These are phyloP conservation scores for Corythoichthys haematopterus DNA, from an alignment of 2,113 vertebrate species.

Conservation along the genomic window DNA sequence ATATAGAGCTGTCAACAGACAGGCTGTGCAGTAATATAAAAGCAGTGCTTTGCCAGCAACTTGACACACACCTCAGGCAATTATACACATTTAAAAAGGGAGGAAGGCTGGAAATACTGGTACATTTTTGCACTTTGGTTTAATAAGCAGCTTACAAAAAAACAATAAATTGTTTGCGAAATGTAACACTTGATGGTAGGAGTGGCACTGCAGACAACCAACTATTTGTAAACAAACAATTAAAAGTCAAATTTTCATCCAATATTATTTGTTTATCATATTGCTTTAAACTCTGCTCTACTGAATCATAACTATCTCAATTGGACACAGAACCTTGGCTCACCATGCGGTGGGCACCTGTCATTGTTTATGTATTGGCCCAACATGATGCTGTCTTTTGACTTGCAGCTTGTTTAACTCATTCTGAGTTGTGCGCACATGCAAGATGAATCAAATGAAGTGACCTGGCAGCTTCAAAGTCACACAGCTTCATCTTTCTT, in stretches of 20 bases:
- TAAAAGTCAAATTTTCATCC: neutral
- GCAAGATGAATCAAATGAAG: constrained; percentile 5
- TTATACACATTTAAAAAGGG: no score
- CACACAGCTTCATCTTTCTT: constrained; percentile 14
- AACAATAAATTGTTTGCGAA: no score
- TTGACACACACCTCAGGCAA: no score
- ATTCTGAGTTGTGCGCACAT: neutral
- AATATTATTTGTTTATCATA: neutral
- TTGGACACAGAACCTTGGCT: neutral
- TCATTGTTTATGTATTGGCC: neutral
- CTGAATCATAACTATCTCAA: neutral
- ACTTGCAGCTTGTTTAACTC: neutral
- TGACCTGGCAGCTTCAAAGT: constrained; percentile 18
- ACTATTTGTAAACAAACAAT: no score
- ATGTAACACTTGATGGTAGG: no score
- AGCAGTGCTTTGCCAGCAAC: no score
- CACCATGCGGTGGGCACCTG: neutral
- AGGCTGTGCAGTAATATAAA: no score
- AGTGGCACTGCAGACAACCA: no score
- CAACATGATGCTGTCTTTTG: neutral
- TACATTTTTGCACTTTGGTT: no score
- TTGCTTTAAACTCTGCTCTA: neutral
- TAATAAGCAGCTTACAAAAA: no score
- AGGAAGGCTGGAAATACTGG: no score
- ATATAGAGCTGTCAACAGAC: no score